Evolutionary conservation across 2,888 invertebrate genomes (phyloP).

Genomic region (Patella depressa): DNA sequence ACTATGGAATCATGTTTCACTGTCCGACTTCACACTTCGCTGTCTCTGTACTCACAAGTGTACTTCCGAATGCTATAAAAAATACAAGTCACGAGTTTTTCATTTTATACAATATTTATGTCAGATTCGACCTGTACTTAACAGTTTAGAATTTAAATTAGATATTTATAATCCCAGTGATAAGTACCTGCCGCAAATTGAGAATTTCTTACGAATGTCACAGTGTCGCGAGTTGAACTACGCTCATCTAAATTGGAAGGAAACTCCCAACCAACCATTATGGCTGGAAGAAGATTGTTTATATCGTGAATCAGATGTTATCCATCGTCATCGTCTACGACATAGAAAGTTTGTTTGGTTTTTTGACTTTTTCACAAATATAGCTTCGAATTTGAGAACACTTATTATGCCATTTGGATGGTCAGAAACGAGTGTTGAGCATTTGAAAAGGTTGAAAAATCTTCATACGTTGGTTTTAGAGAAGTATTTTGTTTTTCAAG

Average conservation of each 20-base stretch:
- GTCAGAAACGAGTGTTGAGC: constrained; percentile 61
- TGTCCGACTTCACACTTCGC: constrained; percentile 63
- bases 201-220: constrained; percentile 49
- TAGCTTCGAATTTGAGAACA: constrained; percentile 58
- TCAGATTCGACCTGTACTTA: constrained; percentile 53
- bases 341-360: constrained; percentile 63
- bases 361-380: constrained; percentile 63
- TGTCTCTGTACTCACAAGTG: constrained; percentile 51
- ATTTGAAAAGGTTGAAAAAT: constrained; percentile 56
- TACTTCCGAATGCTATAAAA: constrained; percentile 53
- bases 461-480: constrained; percentile 63
- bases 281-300: constrained; percentile 53
- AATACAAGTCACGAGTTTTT: constrained; percentile 60
- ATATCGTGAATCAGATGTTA: constrained; percentile 54
- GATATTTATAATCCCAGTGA: constrained; percentile 66
- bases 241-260: constrained; percentile 68
- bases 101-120: constrained; percentile 57
- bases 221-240: constrained; percentile 54
- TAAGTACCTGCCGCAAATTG: constrained; percentile 59
- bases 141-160: constrained; percentile 66
- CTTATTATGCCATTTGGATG: constrained; percentile 69
- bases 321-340: constrained; percentile 59
- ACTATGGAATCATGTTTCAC: constrained; percentile 63
- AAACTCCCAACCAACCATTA: constrained; percentile 64
- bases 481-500: constrained; percentile 64